Percentiles rank a stretch among this genome's conserved stretches.
These are phyloP conservation scores for Stegana nigrithorax DNA, from an alignment of 2,888 invertebrate species.

Conservation along the genomic window DNA sequence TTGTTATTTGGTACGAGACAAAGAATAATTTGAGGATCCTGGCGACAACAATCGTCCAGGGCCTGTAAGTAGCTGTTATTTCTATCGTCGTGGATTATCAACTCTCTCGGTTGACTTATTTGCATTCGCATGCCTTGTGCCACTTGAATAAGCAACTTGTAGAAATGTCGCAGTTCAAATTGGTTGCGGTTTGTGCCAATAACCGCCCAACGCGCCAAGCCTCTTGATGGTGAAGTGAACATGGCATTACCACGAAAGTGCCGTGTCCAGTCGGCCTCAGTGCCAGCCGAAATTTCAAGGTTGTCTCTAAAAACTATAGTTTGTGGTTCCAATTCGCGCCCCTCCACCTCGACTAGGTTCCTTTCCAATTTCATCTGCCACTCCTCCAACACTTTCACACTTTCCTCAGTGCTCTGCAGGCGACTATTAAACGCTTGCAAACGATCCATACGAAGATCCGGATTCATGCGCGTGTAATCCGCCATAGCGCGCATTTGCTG, in stretches of 20 bases:
- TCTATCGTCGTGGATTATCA: constrained; percentile 71
- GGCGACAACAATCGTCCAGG: constrained; percentile 72
- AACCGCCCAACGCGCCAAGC: constrained; percentile 68
- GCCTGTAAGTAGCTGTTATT: constrained; percentile 73
- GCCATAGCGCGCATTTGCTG: constrained; percentile 79
- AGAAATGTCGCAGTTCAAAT: constrained; percentile 54
- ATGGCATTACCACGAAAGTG: constrained; percentile 72
- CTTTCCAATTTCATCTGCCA: constrained; percentile 81
- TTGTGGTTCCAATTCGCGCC: constrained; percentile 76
- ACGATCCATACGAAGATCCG: constrained; percentile 76
- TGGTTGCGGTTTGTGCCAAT: constrained; percentile 57
- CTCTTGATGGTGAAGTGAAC: constrained; percentile 63
- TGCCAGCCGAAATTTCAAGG: constrained; percentile 66
- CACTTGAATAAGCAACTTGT: constrained; percentile 64
- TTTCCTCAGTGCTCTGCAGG: constrained; percentile 71
- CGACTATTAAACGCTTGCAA: constrained; percentile 77
- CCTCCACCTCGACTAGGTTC: constrained; percentile 75
- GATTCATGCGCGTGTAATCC: constrained; percentile 82
- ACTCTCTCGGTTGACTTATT: constrained; percentile 68
- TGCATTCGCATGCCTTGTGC: constrained; percentile 69
- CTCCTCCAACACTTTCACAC: constrained; percentile 73
- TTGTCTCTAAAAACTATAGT: constrained; percentile 72
- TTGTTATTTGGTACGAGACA: constrained; percentile 79
- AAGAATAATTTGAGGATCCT: constrained; percentile 76
- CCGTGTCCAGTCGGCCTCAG: constrained; percentile 82